Base-by-base conservation (phyloP, 2,797 vertebrate species). In the Rhadinocentrus ornatus region DNA sequence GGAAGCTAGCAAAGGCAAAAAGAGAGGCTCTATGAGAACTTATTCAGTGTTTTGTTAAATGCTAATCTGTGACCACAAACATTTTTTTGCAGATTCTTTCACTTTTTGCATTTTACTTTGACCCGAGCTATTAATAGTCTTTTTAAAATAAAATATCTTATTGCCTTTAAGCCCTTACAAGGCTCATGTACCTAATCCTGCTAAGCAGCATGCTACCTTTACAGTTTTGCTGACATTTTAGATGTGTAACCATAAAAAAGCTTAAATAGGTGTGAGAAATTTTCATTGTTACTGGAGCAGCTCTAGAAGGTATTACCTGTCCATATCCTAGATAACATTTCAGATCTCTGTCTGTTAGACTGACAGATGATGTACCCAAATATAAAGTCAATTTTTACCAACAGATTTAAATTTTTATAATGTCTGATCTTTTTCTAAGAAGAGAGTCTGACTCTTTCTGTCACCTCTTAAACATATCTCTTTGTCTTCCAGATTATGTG, bases 401-500 rank as follows among this genome's bases (percentile, higher is more conserved):
- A 65, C 27, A 48, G 31, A 66, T 86, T 69, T 41, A 44, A 61
- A 71, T 55, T 31, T 52, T 32, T 46, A 62, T 69, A 6, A 6
- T 46, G 65, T 66, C 6, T 0, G 0, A 61, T 75, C 52, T 72
- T 46, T 69, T 58, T 66, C 29, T 16, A 50, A 50, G 55, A 77
- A 15, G 31, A 76, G 56, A 32, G 39, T 6, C 53, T 0, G 69
- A 68, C 69, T 69, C 77, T 59, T 76, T 81, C 75, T 76, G 78
- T 87, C 87, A 83, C 66, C 83, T 77, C 75, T 39, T 76, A 78
- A 78, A 88, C 84, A 90, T 89, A 83, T 84, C 81, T 83, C 77
- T 89, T 85, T 84, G 86, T 82, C 78, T 82, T 75, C 68, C 63
- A 85, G 85, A 91, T 90, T 86, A 90, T 77, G 70, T 81, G 86